Evolutionary conservation across 2,797 vertebrate genomes (phyloP).

Genomic region (Crenuchus spilurus): DNA sequence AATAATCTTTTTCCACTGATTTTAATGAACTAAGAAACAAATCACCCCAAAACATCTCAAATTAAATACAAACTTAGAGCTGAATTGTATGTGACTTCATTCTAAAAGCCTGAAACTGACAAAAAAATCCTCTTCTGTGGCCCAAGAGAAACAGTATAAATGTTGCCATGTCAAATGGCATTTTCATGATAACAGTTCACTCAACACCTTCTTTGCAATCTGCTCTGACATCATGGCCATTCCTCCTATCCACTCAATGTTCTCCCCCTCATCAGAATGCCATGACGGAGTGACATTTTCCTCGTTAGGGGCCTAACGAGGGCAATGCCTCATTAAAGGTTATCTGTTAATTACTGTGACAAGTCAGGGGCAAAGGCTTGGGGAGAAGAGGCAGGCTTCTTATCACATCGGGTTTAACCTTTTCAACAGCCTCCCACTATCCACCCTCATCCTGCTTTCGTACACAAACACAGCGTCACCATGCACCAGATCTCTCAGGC

Average conservation of each 20-base stretch:
- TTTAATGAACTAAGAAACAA: no score
- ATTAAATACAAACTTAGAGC: no score
- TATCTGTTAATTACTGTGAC: constrained; percentile 80
- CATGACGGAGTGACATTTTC: constrained; percentile 70
- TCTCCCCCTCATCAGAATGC: constrained; percentile 35
- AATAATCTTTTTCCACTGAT: no score
- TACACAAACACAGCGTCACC: constrained; percentile 41
- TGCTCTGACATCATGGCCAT: constrained; percentile 31
- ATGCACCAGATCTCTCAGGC: constrained; percentile 14
- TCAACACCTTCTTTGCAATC: constrained; percentile 59
- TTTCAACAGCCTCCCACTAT: constrained; percentile 51
- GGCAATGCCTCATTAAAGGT: constrained; percentile 79
- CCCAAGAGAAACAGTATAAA: neutral
- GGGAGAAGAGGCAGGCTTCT: constrained; percentile 55
- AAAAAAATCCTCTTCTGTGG: constrained; percentile 56
- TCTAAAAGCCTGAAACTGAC: neutral
- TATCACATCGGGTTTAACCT: constrained; percentile 62
- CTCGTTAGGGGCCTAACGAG: constrained; percentile 62
- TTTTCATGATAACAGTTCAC: constrained; percentile 68
- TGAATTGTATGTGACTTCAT: no score
- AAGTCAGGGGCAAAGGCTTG: constrained; percentile 49
- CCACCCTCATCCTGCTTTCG: constrained; percentile 19
- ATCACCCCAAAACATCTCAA: no score
- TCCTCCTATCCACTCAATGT: constrained; percentile 40
- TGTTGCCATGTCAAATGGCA: constrained; percentile 60